Percentiles rank a stretch among this genome's conserved stretches.
Evolutionary conservation across 2,797 vertebrate genomes (phyloP).

Genomic region (Peromyscus attwateri): DNA sequence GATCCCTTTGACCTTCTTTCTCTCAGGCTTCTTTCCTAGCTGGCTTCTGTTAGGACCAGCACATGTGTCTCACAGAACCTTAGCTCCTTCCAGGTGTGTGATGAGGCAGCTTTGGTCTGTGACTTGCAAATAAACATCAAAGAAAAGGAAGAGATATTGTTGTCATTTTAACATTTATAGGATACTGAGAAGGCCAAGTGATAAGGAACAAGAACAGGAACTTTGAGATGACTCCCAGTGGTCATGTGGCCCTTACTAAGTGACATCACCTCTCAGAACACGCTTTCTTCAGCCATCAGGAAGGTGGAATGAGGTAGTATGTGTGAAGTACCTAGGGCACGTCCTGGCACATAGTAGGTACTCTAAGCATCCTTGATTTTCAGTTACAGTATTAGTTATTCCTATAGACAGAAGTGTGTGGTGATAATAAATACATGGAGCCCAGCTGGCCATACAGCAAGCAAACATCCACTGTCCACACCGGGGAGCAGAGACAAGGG

Average conservation of each 20-base stretch:
- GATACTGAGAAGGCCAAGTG: not conserved
- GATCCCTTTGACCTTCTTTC: not conserved
- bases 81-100: accelerated
- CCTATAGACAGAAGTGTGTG: not conserved
- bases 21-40: not conserved
- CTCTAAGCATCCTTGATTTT: not conserved
- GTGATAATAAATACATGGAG: not conserved
- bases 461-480: not conserved
- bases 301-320: not conserved
- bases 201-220: not conserved
- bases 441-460: accelerated
- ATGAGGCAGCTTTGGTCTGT: not conserved
- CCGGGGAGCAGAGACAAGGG: too few relatives aligned
- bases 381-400: accelerated
- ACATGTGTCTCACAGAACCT: not conserved
- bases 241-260: not conserved
- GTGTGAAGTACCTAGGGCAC: not conserved
- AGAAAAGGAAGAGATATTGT: not conserved
- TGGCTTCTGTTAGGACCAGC: not conserved
- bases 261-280: not conserved
- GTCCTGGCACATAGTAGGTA: accelerated
- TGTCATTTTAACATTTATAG: not conserved
- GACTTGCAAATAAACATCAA: slow-evolving; percentile 20
- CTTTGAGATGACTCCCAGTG: not conserved
- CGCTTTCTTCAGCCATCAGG: not conserved